A percentile compares a stretch with the other conserved stretches of the same genome.
phyloP scores from a whole-genome alignment of 2,888 invertebrate species.

The Hypsopygia costalis region DNA sequence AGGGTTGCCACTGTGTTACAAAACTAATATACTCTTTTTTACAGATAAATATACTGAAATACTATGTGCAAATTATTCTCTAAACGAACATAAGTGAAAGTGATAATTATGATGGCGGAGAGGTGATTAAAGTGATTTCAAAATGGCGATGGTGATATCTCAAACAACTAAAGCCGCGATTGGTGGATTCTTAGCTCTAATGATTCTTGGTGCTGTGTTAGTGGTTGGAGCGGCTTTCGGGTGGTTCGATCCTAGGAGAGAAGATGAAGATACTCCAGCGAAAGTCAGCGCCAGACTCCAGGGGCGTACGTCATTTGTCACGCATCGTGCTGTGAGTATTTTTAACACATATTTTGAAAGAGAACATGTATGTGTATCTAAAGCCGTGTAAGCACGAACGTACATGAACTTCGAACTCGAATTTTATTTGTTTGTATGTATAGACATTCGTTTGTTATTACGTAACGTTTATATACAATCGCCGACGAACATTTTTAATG shows the following conservation, averaged over 20 bases:
- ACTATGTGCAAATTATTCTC: not conserved
- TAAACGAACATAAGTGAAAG: conserved; percentile 9
- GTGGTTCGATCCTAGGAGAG: conserved; percentile 68
- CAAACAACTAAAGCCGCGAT: conserved; percentile 74
- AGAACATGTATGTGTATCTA: too few species aligned
- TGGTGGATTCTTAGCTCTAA: conserved; percentile 65
- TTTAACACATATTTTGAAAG: too few species aligned
- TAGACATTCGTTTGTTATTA: too few species aligned
- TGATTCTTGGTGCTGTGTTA: conserved; percentile 69
- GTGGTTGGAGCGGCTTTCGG: conserved; percentile 71
- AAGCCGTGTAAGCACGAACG: too few species aligned
- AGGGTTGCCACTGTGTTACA: too few species aligned
- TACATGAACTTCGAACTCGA: too few species aligned
- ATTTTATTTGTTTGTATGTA: too few species aligned
- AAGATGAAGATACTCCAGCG: conserved; percentile 70
- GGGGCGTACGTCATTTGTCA: conserved; percentile 69
- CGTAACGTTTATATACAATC: too few species aligned
- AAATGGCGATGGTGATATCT: conserved; percentile 77
- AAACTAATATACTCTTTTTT: too few species aligned
- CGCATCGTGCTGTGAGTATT: conserved; percentile 69
- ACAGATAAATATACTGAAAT: not conserved
- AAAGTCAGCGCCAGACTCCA: conserved; percentile 70
- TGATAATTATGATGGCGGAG: conserved; percentile 33
- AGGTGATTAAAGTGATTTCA: conserved; percentile 55
- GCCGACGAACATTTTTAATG: too few species aligned